These are phyloP conservation scores for Vespertilio murinus DNA, from an alignment of 2,797 vertebrate species.

Conservation along the genomic window DNA sequence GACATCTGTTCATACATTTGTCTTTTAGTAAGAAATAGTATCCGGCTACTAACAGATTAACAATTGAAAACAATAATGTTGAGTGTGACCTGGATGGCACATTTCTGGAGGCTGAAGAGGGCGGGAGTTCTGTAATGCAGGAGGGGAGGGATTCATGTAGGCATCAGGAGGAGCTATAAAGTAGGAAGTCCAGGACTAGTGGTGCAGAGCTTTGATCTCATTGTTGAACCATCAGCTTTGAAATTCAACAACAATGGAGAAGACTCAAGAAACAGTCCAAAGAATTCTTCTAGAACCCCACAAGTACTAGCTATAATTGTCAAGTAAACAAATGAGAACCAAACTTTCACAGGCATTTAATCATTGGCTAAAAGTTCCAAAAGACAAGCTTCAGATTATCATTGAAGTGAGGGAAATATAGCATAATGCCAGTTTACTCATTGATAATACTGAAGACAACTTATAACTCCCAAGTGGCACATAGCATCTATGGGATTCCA, in stretches of 20 bases:
- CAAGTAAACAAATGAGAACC: constrained; percentile 96
- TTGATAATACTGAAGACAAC: constrained; percentile 98
- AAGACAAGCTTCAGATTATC: constrained; percentile 97
- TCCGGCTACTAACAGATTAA: background rate
- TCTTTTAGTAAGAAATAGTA: background rate
- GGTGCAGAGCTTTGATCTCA: too few relatives aligned
- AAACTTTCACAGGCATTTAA: constrained; percentile 98
- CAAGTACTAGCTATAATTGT: constrained; percentile 94
- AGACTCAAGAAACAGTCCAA: constrained; percentile 86
- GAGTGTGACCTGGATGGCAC: too few relatives aligned
- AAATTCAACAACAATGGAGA: constrained; percentile 86
- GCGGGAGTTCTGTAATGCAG: too few relatives aligned
- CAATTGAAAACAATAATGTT: background rate
- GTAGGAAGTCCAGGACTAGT: too few relatives aligned
- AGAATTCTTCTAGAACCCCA: constrained; percentile 95
- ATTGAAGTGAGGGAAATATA: constrained; percentile 98
- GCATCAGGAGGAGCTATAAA: too few relatives aligned
- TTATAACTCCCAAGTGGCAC: constrained; percentile 96
- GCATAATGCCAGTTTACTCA: constrained; percentile 96
- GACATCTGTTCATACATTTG: background rate
- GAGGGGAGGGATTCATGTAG: too few relatives aligned
- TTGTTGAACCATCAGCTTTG: constrained; percentile 41
- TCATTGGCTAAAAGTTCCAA: constrained; percentile 97
- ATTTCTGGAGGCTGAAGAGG: too few relatives aligned
- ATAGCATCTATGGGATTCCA: constrained; percentile 97